These are phyloP conservation scores for Verasper variegatus DNA, from an alignment of 2,113 vertebrate species.

Conservation along the genomic window DNA sequence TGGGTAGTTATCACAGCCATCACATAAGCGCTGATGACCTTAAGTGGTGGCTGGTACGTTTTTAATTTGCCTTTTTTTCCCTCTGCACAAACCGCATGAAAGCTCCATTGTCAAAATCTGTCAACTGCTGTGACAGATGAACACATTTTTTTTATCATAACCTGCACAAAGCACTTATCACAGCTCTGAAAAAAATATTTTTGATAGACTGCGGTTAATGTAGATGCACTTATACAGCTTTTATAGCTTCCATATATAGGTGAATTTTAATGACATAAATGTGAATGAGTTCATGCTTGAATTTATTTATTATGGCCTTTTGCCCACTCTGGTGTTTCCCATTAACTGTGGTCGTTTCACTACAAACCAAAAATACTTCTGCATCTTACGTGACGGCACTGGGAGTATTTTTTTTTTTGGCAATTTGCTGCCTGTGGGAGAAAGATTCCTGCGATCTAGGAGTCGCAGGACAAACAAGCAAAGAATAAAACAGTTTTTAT, in stretches of 20 bases:
- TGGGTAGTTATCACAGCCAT: background rate
- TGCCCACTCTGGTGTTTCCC: too few species aligned
- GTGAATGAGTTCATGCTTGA: too few species aligned
- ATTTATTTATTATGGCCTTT: too few species aligned
- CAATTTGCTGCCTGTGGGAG: background rate
- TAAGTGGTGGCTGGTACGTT: background rate
- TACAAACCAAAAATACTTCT: too few species aligned
- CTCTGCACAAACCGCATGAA: background rate
- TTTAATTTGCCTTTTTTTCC: background rate
- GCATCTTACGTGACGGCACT: background rate
- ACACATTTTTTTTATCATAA: slow-evolving; percentile 16
- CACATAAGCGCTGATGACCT: slow-evolving; percentile 14
- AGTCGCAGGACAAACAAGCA: slow-evolving; percentile 25
- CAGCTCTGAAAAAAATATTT: background rate
- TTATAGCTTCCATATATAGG: too few species aligned
- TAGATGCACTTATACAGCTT: too few species aligned
- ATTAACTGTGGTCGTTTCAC: too few species aligned
- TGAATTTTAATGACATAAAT: too few species aligned
- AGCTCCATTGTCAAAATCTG: slow-evolving; percentile 20
- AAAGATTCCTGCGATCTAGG: slow-evolving; percentile 12
- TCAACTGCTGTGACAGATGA: slow-evolving; percentile 11
- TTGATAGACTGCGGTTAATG: background rate
- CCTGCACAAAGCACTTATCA: background rate
- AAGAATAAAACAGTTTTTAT: slow-evolving; percentile 9
- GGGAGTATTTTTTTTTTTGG: slow-evolving; percentile 20